A percentile compares a stretch with the other conserved stretches of the same genome.
phyloP scores from a whole-genome alignment of 2,888 invertebrate species.

The Cantharis nigra region DNA sequence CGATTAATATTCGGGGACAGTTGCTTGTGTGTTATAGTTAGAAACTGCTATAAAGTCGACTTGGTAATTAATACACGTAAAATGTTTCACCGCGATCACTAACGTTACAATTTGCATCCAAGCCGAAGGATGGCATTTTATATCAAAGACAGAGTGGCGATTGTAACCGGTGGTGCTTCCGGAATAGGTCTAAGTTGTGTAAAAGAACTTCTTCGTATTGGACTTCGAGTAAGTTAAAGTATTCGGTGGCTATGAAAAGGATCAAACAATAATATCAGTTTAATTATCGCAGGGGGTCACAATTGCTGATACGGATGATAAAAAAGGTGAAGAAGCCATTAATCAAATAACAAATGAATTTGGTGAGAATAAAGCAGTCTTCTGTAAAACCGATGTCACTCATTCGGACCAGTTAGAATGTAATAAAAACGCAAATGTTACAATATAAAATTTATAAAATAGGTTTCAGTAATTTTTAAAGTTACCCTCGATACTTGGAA shows the following conservation, averaged over 20 bases:
- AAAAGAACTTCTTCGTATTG: conserved; percentile 15
- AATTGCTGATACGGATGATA: conserved; percentile 43
- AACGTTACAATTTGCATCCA: conserved; percentile 1
- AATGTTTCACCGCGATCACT: not conserved
- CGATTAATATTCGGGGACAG: not conserved
- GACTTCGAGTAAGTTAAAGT: conserved; percentile 12
- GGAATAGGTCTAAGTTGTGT: conserved; percentile 20
- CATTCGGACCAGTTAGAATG: conserved; percentile 75
- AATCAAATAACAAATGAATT: conserved; percentile 65
- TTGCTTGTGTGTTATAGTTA: not conserved
- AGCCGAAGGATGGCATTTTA: not conserved
- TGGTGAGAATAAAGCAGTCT: conserved; percentile 69
- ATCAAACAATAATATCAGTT: not conserved
- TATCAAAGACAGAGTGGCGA: conserved; percentile 20
- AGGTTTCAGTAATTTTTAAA: conserved; percentile 53
- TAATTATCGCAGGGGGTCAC: conserved; percentile 42
- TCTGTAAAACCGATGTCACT: conserved; percentile 73
- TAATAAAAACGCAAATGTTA: conserved; percentile 44
- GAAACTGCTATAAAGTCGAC: not conserved
- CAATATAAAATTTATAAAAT: not conserved
- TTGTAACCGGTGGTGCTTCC: conserved; percentile 20
- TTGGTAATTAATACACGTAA: not conserved
- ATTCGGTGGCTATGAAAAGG: not conserved
- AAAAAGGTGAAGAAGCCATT: conserved; percentile 63
- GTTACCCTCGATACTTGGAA: conserved; percentile 49